Base-by-base conservation (phyloP, 92 coral and sea anemone species). In the Phenganax stokvisi region DNA sequence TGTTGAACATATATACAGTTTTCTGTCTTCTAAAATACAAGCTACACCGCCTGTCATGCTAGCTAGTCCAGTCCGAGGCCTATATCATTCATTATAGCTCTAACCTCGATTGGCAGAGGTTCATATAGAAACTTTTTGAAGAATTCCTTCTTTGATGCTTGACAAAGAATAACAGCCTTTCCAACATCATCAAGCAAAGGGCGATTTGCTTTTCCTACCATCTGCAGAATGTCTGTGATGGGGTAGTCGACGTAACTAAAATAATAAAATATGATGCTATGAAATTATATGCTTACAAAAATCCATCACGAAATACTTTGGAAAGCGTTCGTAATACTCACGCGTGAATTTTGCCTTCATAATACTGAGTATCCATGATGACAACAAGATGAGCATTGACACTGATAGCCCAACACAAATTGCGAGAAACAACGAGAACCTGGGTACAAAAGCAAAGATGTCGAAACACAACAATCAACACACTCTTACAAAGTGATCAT, bases 291-390 rank as follows among this genome's bases (percentile, higher is more conserved):
- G 47, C 47, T 37, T 37, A 37, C 47, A 5, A 37, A 37, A 37
- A 1, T 37, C 47, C 47, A 37, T 37, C 47, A 37, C 2, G 3
- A 37, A 2, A 37, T 29, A 10, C 71, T n/a, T 28, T 0, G 3
- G 56, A 60, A 15, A 55, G 7, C 8, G 20, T 13, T 12, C 53
- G 13, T 70, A 63, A 72, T 72, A 94, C 98, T 94, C 85, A 94
- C 98, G 98, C 88, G 70, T 94, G 98, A 57, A 88, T 94, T 85
- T 94, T 94, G 20, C 98, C 98, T 75, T 94, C 98, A 25, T 94
- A 94, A 88, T 92, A 92, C 84, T 94, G 98, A 6, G 97, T 92
- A 84, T 94, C 98, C 92, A 92, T 89, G 63, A 94, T 90, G 47
- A 94, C 87, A 62, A 90, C 98, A 37, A 94, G 83, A 17, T 94